Evolutionary conservation across 2,888 invertebrate species (phyloP).

Genomic region (Nebria salina): DNA sequence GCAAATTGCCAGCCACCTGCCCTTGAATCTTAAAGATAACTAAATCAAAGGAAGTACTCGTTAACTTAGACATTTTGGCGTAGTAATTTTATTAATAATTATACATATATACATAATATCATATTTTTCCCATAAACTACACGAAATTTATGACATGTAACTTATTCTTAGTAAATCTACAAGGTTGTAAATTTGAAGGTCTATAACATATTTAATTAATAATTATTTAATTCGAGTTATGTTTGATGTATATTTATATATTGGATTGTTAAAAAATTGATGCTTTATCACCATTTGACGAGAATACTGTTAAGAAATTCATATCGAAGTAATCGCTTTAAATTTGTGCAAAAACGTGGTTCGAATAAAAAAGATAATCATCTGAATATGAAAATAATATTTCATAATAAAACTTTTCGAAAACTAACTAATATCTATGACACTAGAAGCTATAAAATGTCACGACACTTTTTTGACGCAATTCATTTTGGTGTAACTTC

Average conservation of each 20-base stretch:
- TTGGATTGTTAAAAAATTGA: too few species aligned
- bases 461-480: not conserved
- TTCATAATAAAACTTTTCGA: not conserved
- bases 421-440: not conserved
- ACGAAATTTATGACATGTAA: not conserved
- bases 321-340: too few species aligned
- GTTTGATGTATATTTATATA: too few species aligned
- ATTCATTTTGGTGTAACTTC: slow-evolving; percentile 6
- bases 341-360: too few species aligned
- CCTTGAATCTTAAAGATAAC: not conserved
- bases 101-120: not conserved
- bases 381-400: not conserved
- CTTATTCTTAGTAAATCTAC: too few species aligned
- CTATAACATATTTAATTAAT: too few species aligned
- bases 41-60: not conserved
- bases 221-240: too few species aligned
- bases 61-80: not conserved
- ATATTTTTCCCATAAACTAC: not conserved
- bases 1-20: slow-evolving; percentile 1
- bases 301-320: too few species aligned
- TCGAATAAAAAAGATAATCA: too few species aligned
- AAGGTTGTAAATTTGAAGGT: too few species aligned
- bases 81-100: not conserved
- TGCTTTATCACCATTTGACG: too few species aligned
- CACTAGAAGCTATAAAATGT: not conserved